A percentile compares a stretch with the other conserved stretches of the same genome.
These are phyloP conservation scores for Halichondria panicea DNA, from an alignment of 37 sponge, comb jelly and placozoan genomes.

Conservation along the genomic window DNA sequence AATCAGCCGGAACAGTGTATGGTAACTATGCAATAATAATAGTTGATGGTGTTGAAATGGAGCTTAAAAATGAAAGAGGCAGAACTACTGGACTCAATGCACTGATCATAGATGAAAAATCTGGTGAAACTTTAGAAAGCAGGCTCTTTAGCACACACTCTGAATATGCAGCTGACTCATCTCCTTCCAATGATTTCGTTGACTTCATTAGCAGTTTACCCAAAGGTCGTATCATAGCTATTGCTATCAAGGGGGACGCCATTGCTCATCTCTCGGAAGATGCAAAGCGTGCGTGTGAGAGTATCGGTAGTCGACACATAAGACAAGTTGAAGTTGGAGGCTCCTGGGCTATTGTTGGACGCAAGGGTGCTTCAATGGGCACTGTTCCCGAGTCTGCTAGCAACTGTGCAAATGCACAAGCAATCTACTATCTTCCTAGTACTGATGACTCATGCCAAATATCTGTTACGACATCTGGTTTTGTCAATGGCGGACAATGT, in stretches of 20 bases:
- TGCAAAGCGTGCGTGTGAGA: too few relatives aligned
- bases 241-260: not conserved
- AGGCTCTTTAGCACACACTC: not conserved
- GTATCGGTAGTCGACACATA: not conserved
- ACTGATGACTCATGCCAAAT: too few relatives aligned
- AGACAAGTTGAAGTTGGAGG: not conserved
- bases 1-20: not conserved
- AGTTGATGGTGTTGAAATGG: slow-evolving; percentile 5
- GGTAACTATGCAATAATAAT: not conserved
- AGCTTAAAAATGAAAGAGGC: too few relatives aligned
- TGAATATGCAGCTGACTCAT: not conserved
- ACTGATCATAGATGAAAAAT: not conserved
- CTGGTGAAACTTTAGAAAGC: not conserved
- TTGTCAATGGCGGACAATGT: too few relatives aligned
- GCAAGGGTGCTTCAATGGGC: too few relatives aligned
- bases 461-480: too few relatives aligned
- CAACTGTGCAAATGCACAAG: not conserved
- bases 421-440: too few relatives aligned
- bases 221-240: not conserved
- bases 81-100: not conserved
- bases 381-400: too few relatives aligned
- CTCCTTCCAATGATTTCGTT: not conserved
- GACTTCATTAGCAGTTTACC: not conserved
- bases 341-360: too few relatives aligned
- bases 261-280: not conserved